Conservation (phyloP, 2,888 invertebrate species). For the Neelides folsomi region DNA sequence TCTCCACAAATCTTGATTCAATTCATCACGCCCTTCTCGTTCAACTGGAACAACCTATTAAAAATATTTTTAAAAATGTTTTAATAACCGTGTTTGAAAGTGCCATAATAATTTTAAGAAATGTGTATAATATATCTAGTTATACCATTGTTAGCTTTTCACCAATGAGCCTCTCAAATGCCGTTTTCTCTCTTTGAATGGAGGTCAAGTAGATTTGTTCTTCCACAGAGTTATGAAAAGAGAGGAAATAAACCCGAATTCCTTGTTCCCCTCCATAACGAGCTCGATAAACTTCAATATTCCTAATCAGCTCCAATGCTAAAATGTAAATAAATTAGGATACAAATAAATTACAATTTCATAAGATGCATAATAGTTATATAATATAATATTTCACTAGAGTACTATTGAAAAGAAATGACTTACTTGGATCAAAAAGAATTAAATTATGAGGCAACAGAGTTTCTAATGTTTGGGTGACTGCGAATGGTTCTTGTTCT, state of each 20-base stretch:
- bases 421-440: slow-evolving; percentile 30
- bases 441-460: slow-evolving; percentile 28
- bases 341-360: neutral
- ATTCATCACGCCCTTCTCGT: slow-evolving; percentile 70
- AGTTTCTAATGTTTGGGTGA: slow-evolving; percentile 22
- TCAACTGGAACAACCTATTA: slow-evolving; percentile 79
- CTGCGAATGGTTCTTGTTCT: slow-evolving; percentile 22
- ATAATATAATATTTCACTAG: too few relatives aligned
- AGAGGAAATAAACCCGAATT: slow-evolving; percentile 70
- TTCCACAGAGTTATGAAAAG: slow-evolving; percentile 85
- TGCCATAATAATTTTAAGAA: neutral
- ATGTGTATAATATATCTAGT: neutral
- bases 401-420: neutral
- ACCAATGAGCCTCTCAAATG: slow-evolving; percentile 82
- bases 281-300: slow-evolving; percentile 31
- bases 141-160: slow-evolving; percentile 53
- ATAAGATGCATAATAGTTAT: neutral
- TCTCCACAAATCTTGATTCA: slow-evolving; percentile 41
- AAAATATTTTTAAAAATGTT: neutral
- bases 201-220: slow-evolving; percentile 91
- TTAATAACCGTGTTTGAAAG: neutral
- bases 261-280: slow-evolving; percentile 35
- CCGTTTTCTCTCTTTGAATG: slow-evolving; percentile 78
- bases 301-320: slow-evolving; percentile 29
- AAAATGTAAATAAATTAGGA: neutral